Conservation (phyloP, 1,140 invertebrate genomes). For the Drosophila novamexicana region DNA sequence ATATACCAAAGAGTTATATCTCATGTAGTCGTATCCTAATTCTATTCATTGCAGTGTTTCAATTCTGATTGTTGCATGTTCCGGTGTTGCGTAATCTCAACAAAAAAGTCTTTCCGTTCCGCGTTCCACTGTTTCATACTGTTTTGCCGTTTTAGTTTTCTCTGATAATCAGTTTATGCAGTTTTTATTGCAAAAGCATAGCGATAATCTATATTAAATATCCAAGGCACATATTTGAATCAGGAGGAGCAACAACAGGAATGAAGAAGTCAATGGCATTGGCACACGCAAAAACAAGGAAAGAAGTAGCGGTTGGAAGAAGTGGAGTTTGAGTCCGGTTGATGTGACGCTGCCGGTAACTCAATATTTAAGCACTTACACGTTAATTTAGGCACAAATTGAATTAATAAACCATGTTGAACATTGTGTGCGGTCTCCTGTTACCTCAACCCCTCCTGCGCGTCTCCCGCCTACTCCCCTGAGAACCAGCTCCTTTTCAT, state of each 20-base stretch:
- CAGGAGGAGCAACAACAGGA: not conserved
- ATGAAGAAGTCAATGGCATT: slow-evolving; percentile 42
- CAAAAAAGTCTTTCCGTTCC: too few species aligned
- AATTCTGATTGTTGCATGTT: too few species aligned
- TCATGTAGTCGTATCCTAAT: too few species aligned
- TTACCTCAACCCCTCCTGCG: slow-evolving; percentile 20
- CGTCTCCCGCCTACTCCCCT: not conserved
- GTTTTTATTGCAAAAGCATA: slow-evolving; percentile 56
- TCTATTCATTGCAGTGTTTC: too few species aligned
- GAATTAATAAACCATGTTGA: slow-evolving; percentile 84
- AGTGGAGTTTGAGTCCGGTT: slow-evolving; percentile 41
- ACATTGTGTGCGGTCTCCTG: slow-evolving; percentile 80
- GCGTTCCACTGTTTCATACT: too few species aligned
- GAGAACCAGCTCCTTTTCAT: slow-evolving; percentile 70
- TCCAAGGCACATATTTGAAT: slow-evolving; percentile 65
- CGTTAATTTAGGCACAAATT: slow-evolving; percentile 84
- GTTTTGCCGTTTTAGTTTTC: too few species aligned
- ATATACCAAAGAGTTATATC: too few species aligned
- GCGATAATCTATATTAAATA: slow-evolving; percentile 72
- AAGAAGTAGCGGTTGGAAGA: slow-evolving; percentile 24
- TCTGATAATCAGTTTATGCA: slow-evolving; percentile 45
- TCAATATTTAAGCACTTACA: slow-evolving; percentile 84
- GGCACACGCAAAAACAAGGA: slow-evolving; percentile 51
- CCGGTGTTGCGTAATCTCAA: too few species aligned
- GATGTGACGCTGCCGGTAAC: slow-evolving; percentile 61